Conservation (phyloP, 2,888 invertebrate genomes). For the Nomada ruficornis region DNA sequence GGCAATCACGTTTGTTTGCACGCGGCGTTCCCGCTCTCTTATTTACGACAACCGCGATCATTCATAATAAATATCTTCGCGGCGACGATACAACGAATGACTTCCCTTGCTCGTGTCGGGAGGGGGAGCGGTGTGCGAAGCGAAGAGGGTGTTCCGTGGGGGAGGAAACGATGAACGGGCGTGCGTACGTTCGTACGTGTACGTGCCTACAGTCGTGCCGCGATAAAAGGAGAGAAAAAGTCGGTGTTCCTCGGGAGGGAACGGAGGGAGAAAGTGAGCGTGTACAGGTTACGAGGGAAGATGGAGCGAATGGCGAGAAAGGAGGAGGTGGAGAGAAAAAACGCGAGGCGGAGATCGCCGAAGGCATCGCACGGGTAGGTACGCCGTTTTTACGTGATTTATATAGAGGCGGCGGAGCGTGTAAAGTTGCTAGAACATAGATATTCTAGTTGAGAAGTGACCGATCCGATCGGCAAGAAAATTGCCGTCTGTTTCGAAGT, state of each 20-base stretch:
- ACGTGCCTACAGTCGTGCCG: not conserved
- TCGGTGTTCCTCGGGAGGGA: not conserved
- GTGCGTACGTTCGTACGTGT: not conserved
- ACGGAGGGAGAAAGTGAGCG: not conserved
- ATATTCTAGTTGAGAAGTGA: slow-evolving; percentile 61
- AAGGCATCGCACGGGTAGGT: slow-evolving; percentile 59
- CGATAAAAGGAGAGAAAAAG: slow-evolving; percentile 31
- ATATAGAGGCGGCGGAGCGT: slow-evolving; percentile 64
- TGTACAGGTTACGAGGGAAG: slow-evolving; percentile 3
- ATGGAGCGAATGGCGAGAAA: slow-evolving; percentile 21
- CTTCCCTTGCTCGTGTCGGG: slow-evolving; percentile 15
- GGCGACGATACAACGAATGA: slow-evolving; percentile 68
- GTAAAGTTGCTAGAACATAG: slow-evolving; percentile 62
- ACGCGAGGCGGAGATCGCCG: slow-evolving; percentile 55
- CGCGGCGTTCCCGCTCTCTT: slow-evolving; percentile 56
- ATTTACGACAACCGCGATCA: slow-evolving; percentile 69
- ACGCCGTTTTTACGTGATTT: slow-evolving; percentile 69
- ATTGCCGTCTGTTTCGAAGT: slow-evolving; percentile 37
- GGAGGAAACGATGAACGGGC: not conserved
- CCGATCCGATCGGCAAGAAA: slow-evolving; percentile 11
- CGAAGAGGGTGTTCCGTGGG: not conserved
- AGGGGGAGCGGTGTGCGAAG: slow-evolving; percentile 14
- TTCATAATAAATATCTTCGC: slow-evolving; percentile 71
- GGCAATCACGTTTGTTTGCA: slow-evolving; percentile 65
- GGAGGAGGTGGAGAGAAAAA: slow-evolving; percentile 26